These are phyloP conservation scores for Etheostoma spectabile DNA, from an alignment of 2,113 vertebrate genomes.

Conservation along the genomic window DNA sequence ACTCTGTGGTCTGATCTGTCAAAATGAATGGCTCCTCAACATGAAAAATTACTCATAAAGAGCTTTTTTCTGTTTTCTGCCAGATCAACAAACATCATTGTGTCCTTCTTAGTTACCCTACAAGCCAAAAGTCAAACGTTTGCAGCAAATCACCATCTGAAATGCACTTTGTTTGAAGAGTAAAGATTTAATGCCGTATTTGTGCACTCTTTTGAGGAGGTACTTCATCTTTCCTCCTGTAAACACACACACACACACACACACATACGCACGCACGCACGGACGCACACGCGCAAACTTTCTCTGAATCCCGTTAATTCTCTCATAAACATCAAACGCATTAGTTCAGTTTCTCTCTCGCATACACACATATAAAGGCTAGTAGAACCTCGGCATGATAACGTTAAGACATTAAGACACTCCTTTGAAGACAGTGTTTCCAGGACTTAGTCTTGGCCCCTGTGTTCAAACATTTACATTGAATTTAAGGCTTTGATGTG, in stretches of 20 bases:
- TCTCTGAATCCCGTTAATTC: constrained; percentile 20
- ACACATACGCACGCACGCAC: neutral
- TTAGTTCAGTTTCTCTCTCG: neutral
- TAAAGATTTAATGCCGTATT: constrained; percentile 17
- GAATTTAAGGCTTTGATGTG: constrained; percentile 55
- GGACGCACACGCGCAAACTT: constrained; percentile 3
- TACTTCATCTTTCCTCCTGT: constrained; percentile 6
- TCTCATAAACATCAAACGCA: constrained; percentile 38
- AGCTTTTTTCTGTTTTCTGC: neutral
- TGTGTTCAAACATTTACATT: constrained; percentile 45
- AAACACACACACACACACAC: constrained; percentile 6
- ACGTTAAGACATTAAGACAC: constrained; percentile 14
- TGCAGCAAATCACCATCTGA: constrained; percentile 26
- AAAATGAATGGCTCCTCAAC: constrained; percentile 13
- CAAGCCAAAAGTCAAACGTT: too few species aligned
- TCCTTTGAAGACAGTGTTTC: constrained; percentile 28
- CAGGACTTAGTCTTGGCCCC: constrained; percentile 10
- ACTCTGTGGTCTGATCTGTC: neutral
- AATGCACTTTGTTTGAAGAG: constrained; percentile 33
- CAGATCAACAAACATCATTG: constrained; percentile 11
- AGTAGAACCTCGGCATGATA: constrained; percentile 20
- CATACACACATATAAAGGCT: neutral
- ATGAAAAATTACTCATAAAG: constrained; percentile 31
- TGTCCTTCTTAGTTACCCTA: constrained; percentile 2
- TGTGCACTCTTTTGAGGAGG: neutral